Evolutionary conservation across 2,888 invertebrate species (phyloP).

Genomic region (Hypercompe scribonia): DNA sequence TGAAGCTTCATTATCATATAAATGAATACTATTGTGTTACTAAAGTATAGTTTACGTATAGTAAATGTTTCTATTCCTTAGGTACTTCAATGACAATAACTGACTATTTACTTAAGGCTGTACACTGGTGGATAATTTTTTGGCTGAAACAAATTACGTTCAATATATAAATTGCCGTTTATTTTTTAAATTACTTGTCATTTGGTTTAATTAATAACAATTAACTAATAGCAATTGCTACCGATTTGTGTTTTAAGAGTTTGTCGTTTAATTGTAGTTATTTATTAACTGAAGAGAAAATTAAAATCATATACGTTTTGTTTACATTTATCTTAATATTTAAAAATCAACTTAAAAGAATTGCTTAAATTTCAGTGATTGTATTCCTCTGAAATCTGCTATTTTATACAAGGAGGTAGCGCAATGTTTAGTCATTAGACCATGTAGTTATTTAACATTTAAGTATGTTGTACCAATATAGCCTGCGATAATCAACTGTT

Average conservation of each 20-base stretch:
- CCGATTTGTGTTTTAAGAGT: background rate
- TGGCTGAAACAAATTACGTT: background rate
- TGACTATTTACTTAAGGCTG: background rate
- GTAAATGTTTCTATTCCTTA: background rate
- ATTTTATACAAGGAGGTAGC: background rate
- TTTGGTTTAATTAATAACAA: background rate
- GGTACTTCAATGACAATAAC: background rate
- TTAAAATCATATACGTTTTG: background rate
- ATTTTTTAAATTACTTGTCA: background rate
- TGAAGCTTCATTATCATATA: background rate
- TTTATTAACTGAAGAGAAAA: background rate
- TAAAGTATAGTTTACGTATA: background rate
- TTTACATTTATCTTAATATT: background rate
- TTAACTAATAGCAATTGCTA: background rate
- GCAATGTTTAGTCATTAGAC: background rate
- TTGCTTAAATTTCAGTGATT: background rate
- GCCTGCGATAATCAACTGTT: background rate
- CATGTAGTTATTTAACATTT: background rate
- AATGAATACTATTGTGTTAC: constrained; percentile 16
- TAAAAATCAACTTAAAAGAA: background rate
- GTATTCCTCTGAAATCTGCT: background rate
- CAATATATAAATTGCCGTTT: background rate
- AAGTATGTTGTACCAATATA: background rate
- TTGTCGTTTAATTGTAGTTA: background rate
- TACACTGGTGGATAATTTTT: too few species aligned